Conservation (phyloP, 53 echinoderm and acorn worm genomes). For the Paelopatides confundens region DNA sequence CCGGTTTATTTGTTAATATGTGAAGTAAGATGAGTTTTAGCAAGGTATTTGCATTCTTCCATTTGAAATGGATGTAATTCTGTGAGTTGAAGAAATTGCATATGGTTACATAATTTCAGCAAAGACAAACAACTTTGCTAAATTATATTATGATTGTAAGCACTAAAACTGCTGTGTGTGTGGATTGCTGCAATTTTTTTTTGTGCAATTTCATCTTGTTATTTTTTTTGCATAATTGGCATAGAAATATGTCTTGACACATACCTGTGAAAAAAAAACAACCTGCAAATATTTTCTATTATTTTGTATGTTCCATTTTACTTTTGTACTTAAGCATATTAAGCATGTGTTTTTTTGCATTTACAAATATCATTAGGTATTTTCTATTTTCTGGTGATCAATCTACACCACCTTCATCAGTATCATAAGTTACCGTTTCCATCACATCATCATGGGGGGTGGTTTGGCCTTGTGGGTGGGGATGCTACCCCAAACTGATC, state of each 20-base stretch:
- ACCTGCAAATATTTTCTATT: neutral
- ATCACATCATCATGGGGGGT: no score
- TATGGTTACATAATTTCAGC: no score
- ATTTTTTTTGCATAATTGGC: neutral
- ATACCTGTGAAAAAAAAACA: neutral
- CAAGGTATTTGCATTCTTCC: no score
- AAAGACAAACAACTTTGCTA: no score
- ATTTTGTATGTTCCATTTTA: neutral
- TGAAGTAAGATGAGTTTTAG: no score
- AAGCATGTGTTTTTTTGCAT: neutral
- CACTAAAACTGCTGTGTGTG: no score
- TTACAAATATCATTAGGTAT: neutral
- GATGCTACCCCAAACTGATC: no score
- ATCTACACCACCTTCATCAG: neutral
- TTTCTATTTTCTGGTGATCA: neutral
- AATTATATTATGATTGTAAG: no score
- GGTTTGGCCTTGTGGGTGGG: neutral
- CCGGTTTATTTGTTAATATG: no score
- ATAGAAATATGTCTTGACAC: neutral
- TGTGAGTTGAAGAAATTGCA: no score
- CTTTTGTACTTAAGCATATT: neutral
- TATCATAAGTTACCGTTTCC: neutral
- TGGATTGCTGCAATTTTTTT: no score
- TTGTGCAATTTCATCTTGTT: neutral
- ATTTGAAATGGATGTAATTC: no score